Evolutionary conservation across 2,888 invertebrate species (phyloP), one percentile per base, ranked within the genome.

Genomic region (Digitonthophagus gazella): DNA sequence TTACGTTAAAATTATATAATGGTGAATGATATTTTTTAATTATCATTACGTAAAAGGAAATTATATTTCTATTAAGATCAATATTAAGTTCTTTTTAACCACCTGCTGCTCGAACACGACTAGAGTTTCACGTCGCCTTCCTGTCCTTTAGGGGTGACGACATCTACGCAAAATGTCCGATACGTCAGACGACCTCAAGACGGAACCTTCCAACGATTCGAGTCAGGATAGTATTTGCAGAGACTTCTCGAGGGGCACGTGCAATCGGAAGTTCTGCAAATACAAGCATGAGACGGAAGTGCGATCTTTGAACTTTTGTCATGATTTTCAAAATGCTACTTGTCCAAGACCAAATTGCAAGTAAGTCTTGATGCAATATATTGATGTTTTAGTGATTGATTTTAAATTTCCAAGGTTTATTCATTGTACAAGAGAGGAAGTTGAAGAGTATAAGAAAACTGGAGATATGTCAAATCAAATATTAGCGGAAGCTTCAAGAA

Each of bases 401-500:
- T 22, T 63, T n/a, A n/a, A 55, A 58, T 76, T 63, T 77, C n/a
- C n/a, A n/a, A 89, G 89, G 77, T 93, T 93, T 79, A 85, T 93
- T 58, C 93, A 94, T 80, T 92, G 93, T 77, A 86, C 89, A 0
- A 85, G 90, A 15, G 91, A 91, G 75, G 93, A 93, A 78, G 93
- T 92, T 75, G 89, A 90, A 71, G 91, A 89, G 75, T 93, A 90
- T 76, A 87, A 90, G 74, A 85, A 86, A 65, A 90, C 89, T 8
- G 93, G 93, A 0, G 89, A 91, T 78, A 84, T 94, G 77, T 91
- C 93, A 1, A 83, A 83, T 22, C 86, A 87, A 76, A 85, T 83
- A 64, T 72, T 83, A 61, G 80, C 80, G 0, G 83, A 83, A 72
- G 83, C 83, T 2, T 80, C 79, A 73, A 81, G 77, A 78, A 85